Evolutionary conservation across 2,113 vertebrate genomes (phyloP), one percentile per base, ranked within the genome.

Genomic region (Odontophorus gujanensis): DNA sequence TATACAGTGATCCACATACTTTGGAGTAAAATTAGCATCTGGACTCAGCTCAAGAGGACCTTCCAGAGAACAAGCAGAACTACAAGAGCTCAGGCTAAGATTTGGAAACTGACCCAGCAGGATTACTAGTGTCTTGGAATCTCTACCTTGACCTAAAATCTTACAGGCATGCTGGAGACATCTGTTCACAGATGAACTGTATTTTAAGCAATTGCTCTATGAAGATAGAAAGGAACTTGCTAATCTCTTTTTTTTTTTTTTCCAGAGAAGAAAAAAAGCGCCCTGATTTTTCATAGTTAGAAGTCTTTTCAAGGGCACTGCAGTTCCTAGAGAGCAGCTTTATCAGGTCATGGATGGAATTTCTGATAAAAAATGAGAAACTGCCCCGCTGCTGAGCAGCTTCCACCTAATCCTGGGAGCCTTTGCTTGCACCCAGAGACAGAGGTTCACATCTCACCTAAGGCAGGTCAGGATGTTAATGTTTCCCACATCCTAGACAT

Each of bases 351-450:
- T n/a, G n/a, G 83, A 71, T 69, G 26, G 55, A 94, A 93, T 66
- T 92, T 82, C 63, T 92, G 71, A 89, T 77, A 55, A 80, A 93
- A 82, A 61, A 32, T 92, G 85, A 90, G 32, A 80, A 45, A 87
- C 11, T 28, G n/a, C 77, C 30, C 32, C 55, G 58, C 1, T 62
- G 45, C 67, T 75, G 83, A 71, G 66, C 13, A 69, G 45, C 32
- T 77, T 66, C 2, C 0, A 0, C 26, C 6, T 4, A 90, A 87
- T 38, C 45, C 45, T 11, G 7, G 32, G 45, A 87, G n/a, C 24
- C 55, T 90, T 55, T 80, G 40, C 74, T 50, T 82, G 68, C 24
- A 47, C 40, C 55, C 59, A 85, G 2, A 73, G 26, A 66, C 58
- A 75, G 58, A 85, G 28, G 20, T 82, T 92, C 71, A 90, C 45